These are phyloP conservation scores for Philopotamus ludificatus DNA, from an alignment of 1,140 invertebrate species.

Conservation along the genomic window DNA sequence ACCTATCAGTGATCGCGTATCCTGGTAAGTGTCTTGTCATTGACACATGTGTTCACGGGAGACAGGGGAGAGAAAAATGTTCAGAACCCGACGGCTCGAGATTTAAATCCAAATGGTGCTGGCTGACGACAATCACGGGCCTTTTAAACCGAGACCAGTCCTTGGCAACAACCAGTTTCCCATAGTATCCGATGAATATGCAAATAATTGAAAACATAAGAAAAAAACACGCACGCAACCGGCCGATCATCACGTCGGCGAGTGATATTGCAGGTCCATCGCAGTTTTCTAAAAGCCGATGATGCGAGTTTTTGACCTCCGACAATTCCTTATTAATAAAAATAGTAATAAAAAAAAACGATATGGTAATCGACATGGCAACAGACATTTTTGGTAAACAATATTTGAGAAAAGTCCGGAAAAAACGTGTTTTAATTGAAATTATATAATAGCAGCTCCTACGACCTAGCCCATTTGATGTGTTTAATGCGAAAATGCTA, in stretches of 20 bases:
- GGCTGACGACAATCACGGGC: constrained; percentile 41
- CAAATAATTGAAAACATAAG: too few species aligned
- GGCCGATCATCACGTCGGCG: constrained; percentile 31
- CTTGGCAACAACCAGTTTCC: constrained; percentile 35
- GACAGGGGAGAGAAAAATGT: constrained; percentile 42
- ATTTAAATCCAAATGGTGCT: constrained; percentile 36
- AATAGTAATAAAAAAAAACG: too few species aligned
- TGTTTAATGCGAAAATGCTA: too few species aligned
- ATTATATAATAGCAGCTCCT: too few species aligned
- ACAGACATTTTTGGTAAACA: too few species aligned
- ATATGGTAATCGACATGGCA: too few species aligned
- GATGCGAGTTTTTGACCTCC: too few species aligned
- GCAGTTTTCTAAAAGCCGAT: too few species aligned
- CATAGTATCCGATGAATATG: constrained; percentile 25
- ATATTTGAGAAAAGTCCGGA: too few species aligned
- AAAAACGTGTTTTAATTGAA: too few species aligned
- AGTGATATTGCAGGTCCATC: constrained; percentile 35
- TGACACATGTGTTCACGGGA: constrained; percentile 52
- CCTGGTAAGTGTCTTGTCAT: constrained; percentile 57
- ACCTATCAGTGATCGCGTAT: constrained; percentile 55
- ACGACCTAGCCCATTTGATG: too few species aligned
- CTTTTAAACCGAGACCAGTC: constrained; percentile 44
- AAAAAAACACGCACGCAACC: constrained; percentile 16
- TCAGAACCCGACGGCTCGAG: constrained; percentile 35
- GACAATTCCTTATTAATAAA: too few species aligned